These are phyloP conservation scores for Andrena praecox DNA, from an alignment of 2,888 invertebrate species.

Conservation along the genomic window DNA sequence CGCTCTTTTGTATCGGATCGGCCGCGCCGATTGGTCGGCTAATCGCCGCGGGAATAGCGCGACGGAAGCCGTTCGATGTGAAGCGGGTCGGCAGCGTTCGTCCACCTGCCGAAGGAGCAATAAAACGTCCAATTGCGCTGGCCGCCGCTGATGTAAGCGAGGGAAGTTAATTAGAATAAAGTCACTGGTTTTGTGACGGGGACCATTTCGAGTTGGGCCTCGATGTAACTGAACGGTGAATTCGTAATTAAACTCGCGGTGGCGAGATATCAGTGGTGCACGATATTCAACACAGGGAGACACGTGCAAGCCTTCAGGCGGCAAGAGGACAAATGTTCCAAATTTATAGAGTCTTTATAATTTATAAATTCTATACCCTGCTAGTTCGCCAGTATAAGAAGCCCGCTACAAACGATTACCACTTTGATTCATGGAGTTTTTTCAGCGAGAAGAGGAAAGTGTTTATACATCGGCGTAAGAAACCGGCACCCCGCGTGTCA, in stretches of 20 bases:
- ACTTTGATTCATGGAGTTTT: not conserved
- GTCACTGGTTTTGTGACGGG: no score
- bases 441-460: not conserved
- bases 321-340: no score
- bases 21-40: constrained; percentile 59
- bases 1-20: constrained; percentile 50
- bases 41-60: constrained; percentile 67
- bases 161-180: constrained; percentile 76
- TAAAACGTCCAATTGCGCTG: constrained; percentile 68
- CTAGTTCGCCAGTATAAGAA: constrained; percentile 12
- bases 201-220: no score
- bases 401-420: not conserved
- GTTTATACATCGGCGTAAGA: not conserved
- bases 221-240: no score
- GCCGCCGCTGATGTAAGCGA: constrained; percentile 72
- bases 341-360: no score
- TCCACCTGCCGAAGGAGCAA: constrained; percentile 74
- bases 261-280: no score
- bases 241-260: no score
- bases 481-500: not conserved
- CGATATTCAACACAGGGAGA: no score
- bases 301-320: no score
- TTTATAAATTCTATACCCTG: no score
- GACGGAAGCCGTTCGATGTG: constrained; percentile 62
- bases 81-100: not conserved